Base-by-base conservation (phyloP, 92 coral and sea anemone species). In the Palythoa grandis region DNA sequence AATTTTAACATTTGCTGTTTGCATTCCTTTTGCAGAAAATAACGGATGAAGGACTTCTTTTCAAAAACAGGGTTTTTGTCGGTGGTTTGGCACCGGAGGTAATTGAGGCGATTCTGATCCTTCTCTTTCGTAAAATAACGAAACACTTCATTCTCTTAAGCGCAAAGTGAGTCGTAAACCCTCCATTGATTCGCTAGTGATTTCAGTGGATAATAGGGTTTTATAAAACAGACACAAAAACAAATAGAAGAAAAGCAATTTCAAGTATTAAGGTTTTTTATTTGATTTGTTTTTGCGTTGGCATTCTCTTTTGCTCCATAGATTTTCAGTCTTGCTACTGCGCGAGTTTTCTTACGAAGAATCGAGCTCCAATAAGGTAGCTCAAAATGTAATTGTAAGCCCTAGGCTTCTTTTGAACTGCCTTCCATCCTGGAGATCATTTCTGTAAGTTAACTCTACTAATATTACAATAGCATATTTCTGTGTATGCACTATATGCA, bases 31-130 rank as follows among this genome's bases (percentile, higher is more conserved):
- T 80, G 85, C 73, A 80, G 85, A 63, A 67, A 68, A 47, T 65
- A 16, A 80, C 85, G 2, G 85, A 80, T 7, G 85, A 80, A 22
- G 85, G 85, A 20, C 74, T 80, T 47, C 61, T 80, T 19, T 80
- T 80, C 15, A 80, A 67, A 23, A 80, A 80, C 61, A 91, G 99
- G 66, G 95, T 96, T 0, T 96, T 96, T 60, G 92, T 96, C 7
- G 99, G 98, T 2, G 98, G 99, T 4, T 78, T 96, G 2, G 90
- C 93, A 43, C 92, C 95, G 1, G 94, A 91, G 83, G 98, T 96
- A 90, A 29, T 29, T 6, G 50, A 1, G 50, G 7, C 50, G 9
- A 43, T 8, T 1, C 50, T 8, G 50, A 43, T n/a, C 22, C 25
- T 63, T 63, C 25, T n/a, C 8, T 19, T 63, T 17, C 22, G 69